Evolutionary conservation across 1,140 invertebrate species (phyloP).

Genomic region (Brachionus rotundiformis): DNA sequence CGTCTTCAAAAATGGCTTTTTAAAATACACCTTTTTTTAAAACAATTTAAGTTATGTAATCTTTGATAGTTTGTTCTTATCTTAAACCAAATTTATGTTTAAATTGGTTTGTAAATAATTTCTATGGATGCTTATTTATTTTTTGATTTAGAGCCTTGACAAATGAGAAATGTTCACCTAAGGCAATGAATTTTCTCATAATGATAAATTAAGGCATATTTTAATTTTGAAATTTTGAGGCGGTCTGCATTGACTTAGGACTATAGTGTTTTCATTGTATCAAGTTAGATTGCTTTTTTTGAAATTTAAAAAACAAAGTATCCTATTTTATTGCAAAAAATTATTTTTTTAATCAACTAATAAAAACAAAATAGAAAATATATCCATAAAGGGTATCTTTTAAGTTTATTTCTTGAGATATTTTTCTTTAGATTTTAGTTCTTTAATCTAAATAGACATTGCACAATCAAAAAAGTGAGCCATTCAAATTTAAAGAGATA

Average conservation of each 20-base stretch:
- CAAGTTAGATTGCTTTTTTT: not conserved
- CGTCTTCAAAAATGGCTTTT: not conserved
- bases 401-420: too few species aligned
- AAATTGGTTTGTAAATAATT: not conserved
- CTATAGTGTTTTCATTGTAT: not conserved
- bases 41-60: conserved; percentile 28
- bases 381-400: too few species aligned
- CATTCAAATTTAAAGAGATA: too few species aligned
- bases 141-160: not conserved
- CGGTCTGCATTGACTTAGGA: not conserved
- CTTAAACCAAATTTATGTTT: not conserved
- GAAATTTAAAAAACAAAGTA: not conserved
- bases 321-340: not conserved
- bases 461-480: too few species aligned
- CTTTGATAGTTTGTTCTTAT: conserved; percentile 24
- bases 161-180: conserved; percentile 9
- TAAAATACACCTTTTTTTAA: not conserved
- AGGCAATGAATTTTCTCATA: not conserved
- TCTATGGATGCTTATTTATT: not conserved
- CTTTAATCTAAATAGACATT: too few species aligned
- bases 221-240: not conserved
- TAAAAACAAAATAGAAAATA: not conserved
- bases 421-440: too few species aligned
- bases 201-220: not conserved
- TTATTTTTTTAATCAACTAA: not conserved